A percentile compares a stretch with the other conserved stretches of the same genome.
These are phyloP conservation scores for Gryllus bimaculatus DNA, from an alignment of 1,140 invertebrate genomes.

Conservation along the genomic window DNA sequence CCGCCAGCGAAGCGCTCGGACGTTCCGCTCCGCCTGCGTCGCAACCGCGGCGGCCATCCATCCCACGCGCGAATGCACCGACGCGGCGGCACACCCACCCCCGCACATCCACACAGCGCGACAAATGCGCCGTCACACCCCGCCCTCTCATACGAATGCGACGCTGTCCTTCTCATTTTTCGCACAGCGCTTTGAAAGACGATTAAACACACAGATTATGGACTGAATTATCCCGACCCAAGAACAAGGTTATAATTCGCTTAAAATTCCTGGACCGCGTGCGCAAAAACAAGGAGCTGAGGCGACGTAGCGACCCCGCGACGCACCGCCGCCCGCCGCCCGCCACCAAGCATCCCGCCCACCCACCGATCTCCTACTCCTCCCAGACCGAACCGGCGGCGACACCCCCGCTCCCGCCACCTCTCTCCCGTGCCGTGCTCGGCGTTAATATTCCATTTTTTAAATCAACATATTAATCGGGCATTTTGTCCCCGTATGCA, in stretches of 20 bases:
- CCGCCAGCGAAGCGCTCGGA: too few species aligned
- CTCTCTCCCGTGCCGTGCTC: too few species aligned
- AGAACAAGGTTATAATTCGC: neutral
- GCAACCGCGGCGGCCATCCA: too few species aligned
- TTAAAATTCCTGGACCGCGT: neutral
- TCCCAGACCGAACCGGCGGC: neutral
- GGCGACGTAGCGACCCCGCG: too few species aligned
- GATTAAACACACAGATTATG: neutral
- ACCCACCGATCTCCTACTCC: too few species aligned
- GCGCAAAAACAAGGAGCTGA: neutral
- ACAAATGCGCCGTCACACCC: too few species aligned
- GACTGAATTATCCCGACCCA: neutral
- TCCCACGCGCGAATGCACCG: neutral
- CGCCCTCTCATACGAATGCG: neutral
- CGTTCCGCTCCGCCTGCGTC: too few species aligned
- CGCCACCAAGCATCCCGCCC: neutral
- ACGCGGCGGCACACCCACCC: neutral
- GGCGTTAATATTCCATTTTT: conserved; percentile 1
- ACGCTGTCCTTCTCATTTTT: neutral
- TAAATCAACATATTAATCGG: conserved; percentile 5
- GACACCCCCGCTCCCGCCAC: too few species aligned
- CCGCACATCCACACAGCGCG: too few species aligned
- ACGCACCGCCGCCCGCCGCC: too few species aligned
- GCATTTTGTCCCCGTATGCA: neutral
- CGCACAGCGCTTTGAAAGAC: neutral